Evolutionary conservation across 2,888 invertebrate species (phyloP).

Genomic region (Yponomeuta sedellus): DNA sequence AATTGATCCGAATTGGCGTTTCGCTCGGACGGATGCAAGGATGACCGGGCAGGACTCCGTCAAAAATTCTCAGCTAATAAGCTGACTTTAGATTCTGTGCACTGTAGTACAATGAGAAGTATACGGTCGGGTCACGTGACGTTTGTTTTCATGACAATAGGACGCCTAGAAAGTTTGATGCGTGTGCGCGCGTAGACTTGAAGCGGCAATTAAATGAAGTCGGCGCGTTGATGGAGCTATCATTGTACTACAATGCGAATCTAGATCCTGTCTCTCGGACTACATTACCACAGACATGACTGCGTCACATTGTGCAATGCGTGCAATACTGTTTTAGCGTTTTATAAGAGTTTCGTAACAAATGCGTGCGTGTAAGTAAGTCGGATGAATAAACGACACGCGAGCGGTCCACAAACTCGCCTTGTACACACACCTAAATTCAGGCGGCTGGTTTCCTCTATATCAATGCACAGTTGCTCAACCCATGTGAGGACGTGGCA

Average conservation of each 20-base stretch:
- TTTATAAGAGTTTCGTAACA: slow-evolving; percentile 18
- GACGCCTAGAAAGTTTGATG: too few relatives aligned
- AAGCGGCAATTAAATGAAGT: too few relatives aligned
- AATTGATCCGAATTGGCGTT: neutral
- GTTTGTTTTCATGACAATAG: too few relatives aligned
- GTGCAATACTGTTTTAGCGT: slow-evolving; percentile 8
- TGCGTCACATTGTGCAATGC: neutral
- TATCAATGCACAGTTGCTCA: neutral
- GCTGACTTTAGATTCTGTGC: neutral
- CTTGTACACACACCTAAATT: neutral
- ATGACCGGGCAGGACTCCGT: neutral
- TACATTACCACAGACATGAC: too few relatives aligned
- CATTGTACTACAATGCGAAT: too few relatives aligned
- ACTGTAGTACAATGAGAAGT: too few relatives aligned
- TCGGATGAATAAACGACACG: slow-evolving; percentile 24
- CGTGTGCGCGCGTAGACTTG: too few relatives aligned
- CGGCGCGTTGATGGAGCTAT: too few relatives aligned
- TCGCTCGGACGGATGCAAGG: neutral
- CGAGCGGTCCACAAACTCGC: neutral
- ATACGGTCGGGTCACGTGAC: too few relatives aligned
- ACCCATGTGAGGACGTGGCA: neutral
- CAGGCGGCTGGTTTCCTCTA: neutral
- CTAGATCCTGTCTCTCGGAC: neutral
- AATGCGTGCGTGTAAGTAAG: slow-evolving; percentile 26
- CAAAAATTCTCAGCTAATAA: neutral